phyloP scores from a whole-genome alignment of 2,113 vertebrate species.

The Silurus glanis region DNA sequence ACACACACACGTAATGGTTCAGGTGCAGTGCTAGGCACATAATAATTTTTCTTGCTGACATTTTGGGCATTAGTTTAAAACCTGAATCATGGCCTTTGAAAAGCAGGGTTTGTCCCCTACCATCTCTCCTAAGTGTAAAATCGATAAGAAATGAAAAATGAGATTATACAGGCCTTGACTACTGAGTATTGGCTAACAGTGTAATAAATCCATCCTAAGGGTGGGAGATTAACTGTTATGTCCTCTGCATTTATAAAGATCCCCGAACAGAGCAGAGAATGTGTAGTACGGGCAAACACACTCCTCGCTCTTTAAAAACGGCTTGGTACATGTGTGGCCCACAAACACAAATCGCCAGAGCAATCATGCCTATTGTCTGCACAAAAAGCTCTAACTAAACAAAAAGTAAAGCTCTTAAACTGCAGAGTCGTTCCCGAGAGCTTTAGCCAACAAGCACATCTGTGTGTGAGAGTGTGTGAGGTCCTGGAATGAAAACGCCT shows the following conservation, averaged over 20 bases:
- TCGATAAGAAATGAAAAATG: constrained; percentile 8
- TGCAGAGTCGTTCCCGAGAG: background rate
- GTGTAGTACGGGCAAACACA: background rate
- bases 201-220: background rate
- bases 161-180: background rate
- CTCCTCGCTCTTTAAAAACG: background rate
- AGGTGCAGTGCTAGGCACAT: background rate
- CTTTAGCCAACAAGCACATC: constrained; percentile 2
- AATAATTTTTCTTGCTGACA: background rate
- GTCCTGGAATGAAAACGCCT: background rate
- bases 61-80: background rate
- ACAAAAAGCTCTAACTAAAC: constrained; percentile 12
- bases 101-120: background rate
- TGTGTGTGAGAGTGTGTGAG: constrained; percentile 6
- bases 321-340: background rate
- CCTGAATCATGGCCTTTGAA: background rate
- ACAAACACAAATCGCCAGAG: background rate
- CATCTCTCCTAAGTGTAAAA: background rate
- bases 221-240: background rate
- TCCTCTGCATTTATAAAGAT: background rate
- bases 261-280: background rate
- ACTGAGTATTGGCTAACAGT: background rate
- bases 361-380: background rate
- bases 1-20: background rate
- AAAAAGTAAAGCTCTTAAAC: constrained; percentile 18